Conservation (phyloP, 2,888 invertebrate species). For the Athalia circularis region DNA sequence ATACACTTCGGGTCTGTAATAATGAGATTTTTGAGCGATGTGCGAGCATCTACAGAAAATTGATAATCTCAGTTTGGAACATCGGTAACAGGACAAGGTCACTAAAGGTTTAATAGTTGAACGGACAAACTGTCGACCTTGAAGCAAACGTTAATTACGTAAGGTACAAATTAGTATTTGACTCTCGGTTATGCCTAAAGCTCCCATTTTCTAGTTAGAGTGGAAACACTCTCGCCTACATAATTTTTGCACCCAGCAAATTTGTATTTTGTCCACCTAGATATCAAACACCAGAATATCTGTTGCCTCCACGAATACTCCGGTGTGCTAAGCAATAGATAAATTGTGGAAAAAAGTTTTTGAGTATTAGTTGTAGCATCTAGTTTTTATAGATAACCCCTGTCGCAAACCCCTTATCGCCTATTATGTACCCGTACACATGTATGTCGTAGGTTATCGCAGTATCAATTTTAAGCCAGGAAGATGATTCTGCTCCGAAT, state of each 20-base stretch:
- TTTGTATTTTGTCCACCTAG: not conserved
- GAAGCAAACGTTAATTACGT: not conserved
- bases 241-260: not conserved
- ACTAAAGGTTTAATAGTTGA: not conserved
- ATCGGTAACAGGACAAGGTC: not conserved
- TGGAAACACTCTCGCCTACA: too few relatives aligned
- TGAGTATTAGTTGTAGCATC: not conserved
- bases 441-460: slow-evolving; percentile 1
- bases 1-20: slow-evolving; percentile 49
- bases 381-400: slow-evolving; percentile 4
- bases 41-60: not conserved
- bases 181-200: slow-evolving; percentile 3
- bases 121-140: not conserved
- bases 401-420: not conserved
- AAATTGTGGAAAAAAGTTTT: too few relatives aligned
- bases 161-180: not conserved
- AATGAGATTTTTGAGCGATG: too few relatives aligned
- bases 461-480: slow-evolving; percentile 1
- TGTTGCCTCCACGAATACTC: too few relatives aligned
- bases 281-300: too few relatives aligned
- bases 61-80: slow-evolving; percentile 25
- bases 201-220: not conserved
- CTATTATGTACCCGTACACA: not conserved
- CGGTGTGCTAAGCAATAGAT: too few relatives aligned
- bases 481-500: not conserved